phyloP scores from a whole-genome alignment of 2,888 invertebrate genomes.

The Nephrotoma appendiculata region DNA sequence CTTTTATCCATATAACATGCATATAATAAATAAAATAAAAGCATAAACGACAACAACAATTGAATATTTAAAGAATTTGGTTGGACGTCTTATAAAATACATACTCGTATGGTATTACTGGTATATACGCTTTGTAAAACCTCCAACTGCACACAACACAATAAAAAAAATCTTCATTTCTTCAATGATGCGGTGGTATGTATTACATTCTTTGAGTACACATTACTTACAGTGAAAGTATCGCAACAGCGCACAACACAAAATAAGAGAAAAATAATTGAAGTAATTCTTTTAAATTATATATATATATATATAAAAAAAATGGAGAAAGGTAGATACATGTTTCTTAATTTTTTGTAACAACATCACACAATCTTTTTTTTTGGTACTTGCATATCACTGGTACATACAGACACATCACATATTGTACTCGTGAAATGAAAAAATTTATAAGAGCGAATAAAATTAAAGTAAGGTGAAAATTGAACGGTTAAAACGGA shows the following conservation, averaged over 20 bases:
- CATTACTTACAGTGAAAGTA: not conserved
- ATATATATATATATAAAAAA: not conserved
- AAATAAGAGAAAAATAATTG: not conserved
- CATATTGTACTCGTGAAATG: not conserved
- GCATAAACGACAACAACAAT: not conserved
- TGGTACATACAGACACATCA: not conserved
- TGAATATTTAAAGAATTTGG: not conserved
- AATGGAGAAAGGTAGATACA: not conserved
- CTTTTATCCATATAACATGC: not conserved
- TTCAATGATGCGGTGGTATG: not conserved
- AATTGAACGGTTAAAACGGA: not conserved
- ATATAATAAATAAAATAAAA: not conserved
- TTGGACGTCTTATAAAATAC: not conserved
- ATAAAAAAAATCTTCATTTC: not conserved
- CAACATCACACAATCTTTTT: not conserved
- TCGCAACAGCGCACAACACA: not conserved
- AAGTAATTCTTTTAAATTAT: not conserved
- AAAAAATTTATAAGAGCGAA: not conserved
- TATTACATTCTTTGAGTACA: not conserved
- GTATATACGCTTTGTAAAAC: not conserved
- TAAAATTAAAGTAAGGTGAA: not conserved
- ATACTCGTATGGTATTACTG: not conserved
- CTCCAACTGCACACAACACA: not conserved
- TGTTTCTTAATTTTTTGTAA: not conserved
- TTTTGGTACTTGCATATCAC: not conserved